These are phyloP conservation scores for Caranx ignobilis DNA, from an alignment of 2,113 vertebrate species.

Conservation along the genomic window DNA sequence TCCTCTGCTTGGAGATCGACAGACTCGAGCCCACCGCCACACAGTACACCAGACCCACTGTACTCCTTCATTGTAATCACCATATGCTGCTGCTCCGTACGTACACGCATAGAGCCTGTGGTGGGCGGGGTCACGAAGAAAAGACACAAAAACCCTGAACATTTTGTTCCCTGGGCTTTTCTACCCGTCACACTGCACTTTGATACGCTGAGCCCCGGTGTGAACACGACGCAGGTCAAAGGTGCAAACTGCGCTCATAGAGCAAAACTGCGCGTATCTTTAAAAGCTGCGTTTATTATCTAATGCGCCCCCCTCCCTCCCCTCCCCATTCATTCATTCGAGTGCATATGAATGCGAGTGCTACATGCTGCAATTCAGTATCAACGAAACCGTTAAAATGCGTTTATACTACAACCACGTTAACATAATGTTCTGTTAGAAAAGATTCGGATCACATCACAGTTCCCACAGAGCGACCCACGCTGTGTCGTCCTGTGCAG, in stretches of 20 bases:
- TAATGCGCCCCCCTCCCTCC: too few species aligned
- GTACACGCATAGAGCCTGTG: background rate
- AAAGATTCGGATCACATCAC: background rate
- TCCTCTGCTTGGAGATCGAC: background rate
- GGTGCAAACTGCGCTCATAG: too few species aligned
- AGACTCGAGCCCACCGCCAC: too few species aligned
- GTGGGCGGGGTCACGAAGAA: conserved; percentile 37
- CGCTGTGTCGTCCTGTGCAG: background rate
- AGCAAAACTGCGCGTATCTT: background rate
- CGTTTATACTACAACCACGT: too few species aligned
- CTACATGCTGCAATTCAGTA: too few species aligned
- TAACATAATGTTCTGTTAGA: too few species aligned
- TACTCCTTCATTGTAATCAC: background rate
- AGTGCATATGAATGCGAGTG: too few species aligned
- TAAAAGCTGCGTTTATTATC: background rate
- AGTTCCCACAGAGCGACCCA: background rate
- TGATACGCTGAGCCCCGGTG: background rate
- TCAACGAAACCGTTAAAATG: too few species aligned
- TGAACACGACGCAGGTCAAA: background rate
- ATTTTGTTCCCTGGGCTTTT: conserved; percentile 61
- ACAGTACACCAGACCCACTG: too few species aligned
- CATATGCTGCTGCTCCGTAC: background rate
- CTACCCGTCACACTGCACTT: background rate
- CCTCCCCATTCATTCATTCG: background rate
- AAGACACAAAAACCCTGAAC: conserved; percentile 35